Percentiles rank a stretch among this genome's conserved stretches.
Conservation (phyloP, 2,113 vertebrate species). For the Agapornis roseicollis region DNA sequence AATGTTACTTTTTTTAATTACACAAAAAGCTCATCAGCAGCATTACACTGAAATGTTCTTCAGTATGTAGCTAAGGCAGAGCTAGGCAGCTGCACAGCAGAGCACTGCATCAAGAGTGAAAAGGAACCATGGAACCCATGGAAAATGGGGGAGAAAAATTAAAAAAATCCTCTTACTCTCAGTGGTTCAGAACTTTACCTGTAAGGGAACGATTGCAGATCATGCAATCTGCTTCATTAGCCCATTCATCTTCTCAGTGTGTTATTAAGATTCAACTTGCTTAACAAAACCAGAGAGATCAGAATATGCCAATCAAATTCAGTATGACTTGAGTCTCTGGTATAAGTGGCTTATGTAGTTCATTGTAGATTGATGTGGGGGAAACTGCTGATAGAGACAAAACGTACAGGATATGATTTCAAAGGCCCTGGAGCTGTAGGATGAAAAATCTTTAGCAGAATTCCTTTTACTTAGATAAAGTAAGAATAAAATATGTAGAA, state of each 20-base stretch:
- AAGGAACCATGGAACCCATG: neutral
- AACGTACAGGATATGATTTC: constrained; percentile 25
- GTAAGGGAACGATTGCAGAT: neutral
- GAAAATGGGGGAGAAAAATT: neutral
- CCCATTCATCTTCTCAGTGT: neutral
- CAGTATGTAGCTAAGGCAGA: neutral
- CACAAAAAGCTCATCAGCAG: neutral
- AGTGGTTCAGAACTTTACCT: neutral
- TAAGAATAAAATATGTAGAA: constrained; percentile 4
- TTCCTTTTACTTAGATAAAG: constrained; percentile 20
- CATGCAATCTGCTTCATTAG: constrained; percentile 12
- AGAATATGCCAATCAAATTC: constrained; percentile 30
- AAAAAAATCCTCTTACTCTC: neutral
- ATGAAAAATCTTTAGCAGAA: constrained; percentile 16
- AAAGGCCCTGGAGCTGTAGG: constrained; percentile 22
- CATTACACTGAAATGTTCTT: neutral
- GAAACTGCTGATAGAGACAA: constrained; percentile 36
- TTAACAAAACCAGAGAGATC: constrained; percentile 34
- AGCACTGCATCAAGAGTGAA: neutral
- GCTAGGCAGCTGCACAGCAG: neutral
- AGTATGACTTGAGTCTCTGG: neutral
- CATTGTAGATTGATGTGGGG: neutral
- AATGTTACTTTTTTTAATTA: neutral
- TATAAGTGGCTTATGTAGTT: constrained; percentile 22
- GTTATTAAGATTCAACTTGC: constrained; percentile 24